These are phyloP conservation scores for Thymelicus sylvestris DNA, from an alignment of 2,888 invertebrate genomes.

Conservation along the genomic window DNA sequence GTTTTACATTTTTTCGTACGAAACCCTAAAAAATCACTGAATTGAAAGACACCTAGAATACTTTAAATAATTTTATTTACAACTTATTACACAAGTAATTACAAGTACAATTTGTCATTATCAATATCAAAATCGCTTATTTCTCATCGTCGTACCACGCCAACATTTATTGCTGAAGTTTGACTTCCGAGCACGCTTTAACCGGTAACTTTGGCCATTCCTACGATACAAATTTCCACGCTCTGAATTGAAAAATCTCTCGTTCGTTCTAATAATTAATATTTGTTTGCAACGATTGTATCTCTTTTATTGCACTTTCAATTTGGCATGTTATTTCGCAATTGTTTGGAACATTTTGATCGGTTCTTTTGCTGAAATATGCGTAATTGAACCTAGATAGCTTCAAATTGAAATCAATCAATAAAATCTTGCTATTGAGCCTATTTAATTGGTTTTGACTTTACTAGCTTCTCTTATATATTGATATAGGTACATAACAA, in stretches of 20 bases:
- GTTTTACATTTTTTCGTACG: too few relatives aligned
- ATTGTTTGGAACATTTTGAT: slow-evolving; percentile 11
- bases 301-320: slow-evolving; percentile 37
- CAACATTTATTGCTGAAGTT: slow-evolving; percentile 74
- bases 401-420: background rate
- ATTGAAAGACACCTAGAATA: too few relatives aligned
- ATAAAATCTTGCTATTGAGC: background rate
- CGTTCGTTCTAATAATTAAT: slow-evolving; percentile 40
- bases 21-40: too few relatives aligned
- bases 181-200: slow-evolving; percentile 53
- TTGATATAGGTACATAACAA: too few relatives aligned
- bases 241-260: slow-evolving; percentile 65
- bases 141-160: slow-evolving; percentile 28
- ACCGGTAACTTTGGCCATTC: slow-evolving; percentile 66
- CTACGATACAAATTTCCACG: slow-evolving; percentile 65
- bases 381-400: background rate
- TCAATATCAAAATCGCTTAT: slow-evolving; percentile 1
- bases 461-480: too few relatives aligned
- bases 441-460: too few relatives aligned
- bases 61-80: too few relatives aligned
- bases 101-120: background rate
- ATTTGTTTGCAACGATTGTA: slow-evolving; percentile 37
- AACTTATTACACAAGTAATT: too few relatives aligned
- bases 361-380: slow-evolving; percentile 3
- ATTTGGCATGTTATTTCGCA: slow-evolving; percentile 9